Percentiles rank a stretch among this genome's conserved stretches.
Evolutionary conservation across 2,888 invertebrate species (phyloP).

Genomic region (Diarsia brunnea): DNA sequence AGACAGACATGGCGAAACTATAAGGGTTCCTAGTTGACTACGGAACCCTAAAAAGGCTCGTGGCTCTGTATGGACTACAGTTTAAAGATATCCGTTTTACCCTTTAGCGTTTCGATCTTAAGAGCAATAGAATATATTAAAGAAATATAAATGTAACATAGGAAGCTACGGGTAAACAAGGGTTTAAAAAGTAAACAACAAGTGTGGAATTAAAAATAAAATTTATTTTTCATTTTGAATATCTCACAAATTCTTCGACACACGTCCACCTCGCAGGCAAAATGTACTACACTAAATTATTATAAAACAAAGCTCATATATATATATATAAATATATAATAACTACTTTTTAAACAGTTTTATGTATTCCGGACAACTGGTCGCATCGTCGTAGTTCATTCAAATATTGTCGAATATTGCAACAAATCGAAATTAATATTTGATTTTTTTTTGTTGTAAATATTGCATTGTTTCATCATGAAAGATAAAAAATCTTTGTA

Average conservation of each 20-base stretch:
- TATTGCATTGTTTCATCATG: constrained; percentile 23
- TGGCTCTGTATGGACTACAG: too few species aligned
- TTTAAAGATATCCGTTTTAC: too few species aligned
- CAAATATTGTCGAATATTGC: constrained; percentile 17
- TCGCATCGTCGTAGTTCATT: constrained; percentile 65
- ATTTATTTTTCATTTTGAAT: constrained; percentile 89
- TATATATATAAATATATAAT: constrained; percentile 87
- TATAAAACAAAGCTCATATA: constrained; percentile 88
- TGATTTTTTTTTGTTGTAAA: not conserved
- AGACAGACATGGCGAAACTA: too few species aligned
- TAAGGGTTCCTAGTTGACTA: too few species aligned
- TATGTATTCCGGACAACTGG: constrained; percentile 70
- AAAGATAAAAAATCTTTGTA: not conserved
- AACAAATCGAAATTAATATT: constrained; percentile 30
- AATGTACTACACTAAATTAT: constrained; percentile 82
- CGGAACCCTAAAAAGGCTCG: too few species aligned
- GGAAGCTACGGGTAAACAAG: not conserved
- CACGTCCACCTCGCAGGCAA: constrained; percentile 77
- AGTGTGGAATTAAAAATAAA: constrained; percentile 89
- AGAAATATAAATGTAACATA: not conserved
- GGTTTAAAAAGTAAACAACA: constrained; percentile 70
- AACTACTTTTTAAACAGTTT: constrained; percentile 85
- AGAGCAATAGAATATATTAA: not conserved
- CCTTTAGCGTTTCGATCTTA: too few species aligned
- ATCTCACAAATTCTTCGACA: constrained; percentile 86